phyloP scores from a whole-genome alignment of 2,113 vertebrate species.

The Misgurnus mizolepis region DNA sequence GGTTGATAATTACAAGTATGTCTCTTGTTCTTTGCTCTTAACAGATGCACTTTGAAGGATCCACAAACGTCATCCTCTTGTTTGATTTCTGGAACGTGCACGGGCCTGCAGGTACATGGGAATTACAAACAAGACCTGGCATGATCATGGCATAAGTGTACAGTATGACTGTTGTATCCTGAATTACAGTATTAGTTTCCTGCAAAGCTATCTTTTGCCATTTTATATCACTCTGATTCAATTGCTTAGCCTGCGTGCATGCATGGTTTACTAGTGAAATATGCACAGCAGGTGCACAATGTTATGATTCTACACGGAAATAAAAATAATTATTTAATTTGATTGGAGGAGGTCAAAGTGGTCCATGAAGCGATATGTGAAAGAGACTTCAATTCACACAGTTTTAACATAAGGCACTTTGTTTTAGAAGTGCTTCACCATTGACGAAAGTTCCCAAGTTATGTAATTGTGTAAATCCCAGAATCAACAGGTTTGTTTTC shows the following conservation, averaged over 20 bases:
- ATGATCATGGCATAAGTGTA: background rate
- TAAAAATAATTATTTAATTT: too few relatives aligned
- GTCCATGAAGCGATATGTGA: too few relatives aligned
- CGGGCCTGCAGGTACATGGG: conserved; percentile 78
- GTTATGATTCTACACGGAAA: too few relatives aligned
- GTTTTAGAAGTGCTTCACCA: background rate
- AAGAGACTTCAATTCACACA: background rate
- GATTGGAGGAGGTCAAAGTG: too few relatives aligned
- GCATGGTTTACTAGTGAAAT: background rate
- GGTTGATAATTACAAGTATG: background rate
- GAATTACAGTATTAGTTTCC: background rate
- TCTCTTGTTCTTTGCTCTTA: conserved; percentile 41
- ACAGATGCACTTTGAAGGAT: conserved; percentile 90
- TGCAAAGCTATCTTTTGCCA: background rate
- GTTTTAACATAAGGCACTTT: background rate
- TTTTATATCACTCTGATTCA: background rate
- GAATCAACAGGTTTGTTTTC: background rate
- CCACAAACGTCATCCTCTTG: conserved; percentile 82
- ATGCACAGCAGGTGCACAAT: background rate
- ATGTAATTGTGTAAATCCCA: background rate
- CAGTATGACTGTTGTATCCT: background rate
- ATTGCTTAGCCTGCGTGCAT: background rate
- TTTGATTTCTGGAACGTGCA: conserved; percentile 94
- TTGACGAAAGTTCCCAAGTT: background rate
- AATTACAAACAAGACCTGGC: conserved; percentile 4